Conservation (phyloP, 1,140 invertebrate species). For the Neotoxoptera formosana region DNA sequence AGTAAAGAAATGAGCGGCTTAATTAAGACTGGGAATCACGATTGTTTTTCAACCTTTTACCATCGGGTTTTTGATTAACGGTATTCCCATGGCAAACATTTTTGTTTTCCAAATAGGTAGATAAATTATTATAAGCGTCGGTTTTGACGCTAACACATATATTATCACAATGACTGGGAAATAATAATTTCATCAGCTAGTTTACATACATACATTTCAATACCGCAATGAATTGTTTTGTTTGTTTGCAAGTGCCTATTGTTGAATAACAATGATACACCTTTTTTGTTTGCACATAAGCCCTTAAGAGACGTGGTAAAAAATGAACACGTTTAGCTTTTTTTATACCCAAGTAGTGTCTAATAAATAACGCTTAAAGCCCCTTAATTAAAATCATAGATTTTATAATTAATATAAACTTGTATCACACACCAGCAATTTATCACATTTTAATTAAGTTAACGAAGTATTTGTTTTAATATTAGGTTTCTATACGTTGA, state of each 20-base stretch:
- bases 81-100: not conserved
- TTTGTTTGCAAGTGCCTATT: not conserved
- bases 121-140: constrained; percentile 16
- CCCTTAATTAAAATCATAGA: not conserved
- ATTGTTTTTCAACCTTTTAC: constrained; percentile 43
- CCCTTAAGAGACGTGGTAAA: not conserved
- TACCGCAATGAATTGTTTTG: not conserved
- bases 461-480: not conserved
- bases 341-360: not conserved
- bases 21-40: constrained; percentile 41
- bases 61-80: not conserved
- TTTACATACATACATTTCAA: not conserved
- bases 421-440: not conserved
- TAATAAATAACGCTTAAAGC: not conserved
- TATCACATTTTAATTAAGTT: not conserved
- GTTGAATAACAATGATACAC: not conserved
- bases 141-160: not conserved
- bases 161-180: not conserved
- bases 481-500: not conserved
- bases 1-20: not conserved
- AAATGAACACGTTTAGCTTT: not conserved
- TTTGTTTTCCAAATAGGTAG: constrained; percentile 14
- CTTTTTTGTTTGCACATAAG: not conserved
- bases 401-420: constrained; percentile 12
- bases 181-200: not conserved